Evolutionary conservation across 2,888 invertebrate genomes (phyloP), one percentile per base, ranked within the genome.

Genomic region (Ptilodon capucinus): DNA sequence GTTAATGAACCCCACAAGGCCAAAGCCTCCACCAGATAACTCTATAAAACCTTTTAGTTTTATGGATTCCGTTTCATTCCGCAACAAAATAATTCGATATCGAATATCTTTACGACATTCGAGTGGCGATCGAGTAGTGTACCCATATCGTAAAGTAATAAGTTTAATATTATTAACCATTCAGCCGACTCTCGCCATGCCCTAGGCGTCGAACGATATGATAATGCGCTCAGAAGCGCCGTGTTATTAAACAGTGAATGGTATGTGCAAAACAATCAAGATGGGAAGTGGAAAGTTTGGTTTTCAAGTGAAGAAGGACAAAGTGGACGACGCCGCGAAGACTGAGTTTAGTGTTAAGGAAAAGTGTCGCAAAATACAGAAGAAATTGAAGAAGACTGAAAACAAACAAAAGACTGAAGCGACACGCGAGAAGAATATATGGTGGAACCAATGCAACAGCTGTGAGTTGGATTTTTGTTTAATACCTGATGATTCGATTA

Each of bases 401-500:
- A 85, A 82, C 70, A 77, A 83, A 76, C 87, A 90, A 87, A 70
- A 74, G 32, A 67, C 13, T 25, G 40, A 40, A 11, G 13, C 9
- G 13, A 5, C 73, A 47, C 84, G 78, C 49, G 89, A 91, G 69
- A 91, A 91, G 74, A 85, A 81, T 23, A 90, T 91, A 60, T 91
- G 91, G 91, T 91, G 91, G 91, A 89, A 90, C 54, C 89, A 91
- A 67, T 89, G 90, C 74, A 86, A 76, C 69, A 84, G 87, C 66
- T 76, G 91, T 91, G 76, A 91, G 91, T 89, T 38, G 52, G 16
- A 14, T 6, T 14, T 2, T 28, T 28, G 11, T 40, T 9, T 3
- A n/a, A 21, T 23, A 32, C 2, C 21, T 7, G 16, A 48, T 43
- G 16, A 43, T 54, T 42, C 4, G n/a, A n/a, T n/a, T n/a, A n/a